Conservation (phyloP, 2,797 vertebrate species). For the Meda fulgida region DNA sequence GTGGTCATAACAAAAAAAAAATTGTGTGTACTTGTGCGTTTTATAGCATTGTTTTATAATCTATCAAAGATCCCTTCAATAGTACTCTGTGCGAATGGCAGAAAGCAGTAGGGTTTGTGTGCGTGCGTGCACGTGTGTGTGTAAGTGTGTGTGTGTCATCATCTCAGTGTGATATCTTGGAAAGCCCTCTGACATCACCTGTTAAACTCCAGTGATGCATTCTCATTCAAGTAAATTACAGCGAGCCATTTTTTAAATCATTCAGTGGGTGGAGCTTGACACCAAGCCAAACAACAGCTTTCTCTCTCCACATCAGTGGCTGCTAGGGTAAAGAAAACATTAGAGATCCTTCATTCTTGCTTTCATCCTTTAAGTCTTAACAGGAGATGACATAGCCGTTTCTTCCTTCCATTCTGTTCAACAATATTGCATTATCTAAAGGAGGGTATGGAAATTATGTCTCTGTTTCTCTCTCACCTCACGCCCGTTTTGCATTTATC, state of each 20-base stretch:
- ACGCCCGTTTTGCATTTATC: conserved; percentile 7
- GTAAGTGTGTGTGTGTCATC: conserved; percentile 40
- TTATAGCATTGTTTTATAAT: conserved; percentile 39
- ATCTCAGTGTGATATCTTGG: conserved; percentile 47
- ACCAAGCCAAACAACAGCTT: conserved; percentile 53
- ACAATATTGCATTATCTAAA: conserved; percentile 55
- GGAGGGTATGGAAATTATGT: neutral
- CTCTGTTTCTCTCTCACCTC: conserved; percentile 32
- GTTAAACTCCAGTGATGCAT: conserved; percentile 46
- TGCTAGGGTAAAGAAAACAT: conserved; percentile 59
- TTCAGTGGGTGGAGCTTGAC: conserved; percentile 52
- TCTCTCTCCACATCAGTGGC: conserved; percentile 62
- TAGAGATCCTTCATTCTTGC: conserved; percentile 55
- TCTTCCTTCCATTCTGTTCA: conserved; percentile 48
- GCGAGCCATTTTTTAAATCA: conserved; percentile 62
- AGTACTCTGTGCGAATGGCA: conserved; percentile 43
- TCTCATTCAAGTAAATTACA: conserved; percentile 63
- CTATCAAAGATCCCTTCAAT: conserved; percentile 42
- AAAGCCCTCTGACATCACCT: conserved; percentile 65
- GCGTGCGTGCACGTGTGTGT: neutral
- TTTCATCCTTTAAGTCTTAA: conserved; percentile 54
- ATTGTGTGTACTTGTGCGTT: conserved; percentile 21
- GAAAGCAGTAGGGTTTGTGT: conserved; percentile 18
- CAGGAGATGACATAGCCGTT: conserved; percentile 56
- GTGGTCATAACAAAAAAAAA: neutral